Evolutionary conservation across 2,888 invertebrate species (phyloP).

Genomic region (Diogma glabrata): DNA sequence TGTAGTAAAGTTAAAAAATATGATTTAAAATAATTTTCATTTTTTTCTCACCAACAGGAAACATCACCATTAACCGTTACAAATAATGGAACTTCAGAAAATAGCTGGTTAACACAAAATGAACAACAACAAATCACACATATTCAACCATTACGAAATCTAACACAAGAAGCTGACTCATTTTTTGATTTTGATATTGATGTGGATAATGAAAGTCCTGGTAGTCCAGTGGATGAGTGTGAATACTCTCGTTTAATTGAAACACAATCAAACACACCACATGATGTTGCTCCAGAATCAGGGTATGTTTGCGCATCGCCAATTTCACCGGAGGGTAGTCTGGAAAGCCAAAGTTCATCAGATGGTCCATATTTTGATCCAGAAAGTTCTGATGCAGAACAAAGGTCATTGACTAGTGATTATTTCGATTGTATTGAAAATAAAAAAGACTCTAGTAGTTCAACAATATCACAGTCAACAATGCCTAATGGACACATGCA

Average conservation of each 20-base stretch:
- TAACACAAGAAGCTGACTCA: constrained; percentile 41
- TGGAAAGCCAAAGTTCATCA: constrained; percentile 38
- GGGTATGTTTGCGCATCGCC: constrained; percentile 41
- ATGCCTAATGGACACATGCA: constrained; percentile 23
- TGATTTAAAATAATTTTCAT: neutral
- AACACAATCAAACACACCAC: constrained; percentile 43
- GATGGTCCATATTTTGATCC: constrained; percentile 42
- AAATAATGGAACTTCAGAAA: constrained; percentile 29
- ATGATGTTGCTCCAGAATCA: constrained; percentile 38
- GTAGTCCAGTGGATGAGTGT: constrained; percentile 54
- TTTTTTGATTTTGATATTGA: constrained; percentile 54
- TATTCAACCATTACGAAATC: constrained; percentile 39
- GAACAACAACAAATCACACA: constrained; percentile 36
- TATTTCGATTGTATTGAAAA: constrained; percentile 20
- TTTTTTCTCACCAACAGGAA: constrained; percentile 19
- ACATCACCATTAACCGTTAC: constrained; percentile 26
- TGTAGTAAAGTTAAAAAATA: too few species aligned
- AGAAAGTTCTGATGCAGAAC: constrained; percentile 26
- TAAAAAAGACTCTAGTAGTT: constrained; percentile 11
- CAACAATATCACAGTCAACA: constrained; percentile 4
- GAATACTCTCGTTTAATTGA: constrained; percentile 41
- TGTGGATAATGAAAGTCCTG: constrained; percentile 46
- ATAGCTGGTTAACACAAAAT: constrained; percentile 32
- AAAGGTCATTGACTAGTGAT: constrained; percentile 18
- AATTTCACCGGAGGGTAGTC: constrained; percentile 18